Evolutionary conservation across 2,113 vertebrate species (phyloP), one percentile per base, ranked within the genome.

Genomic region (Lasiurus borealis): DNA sequence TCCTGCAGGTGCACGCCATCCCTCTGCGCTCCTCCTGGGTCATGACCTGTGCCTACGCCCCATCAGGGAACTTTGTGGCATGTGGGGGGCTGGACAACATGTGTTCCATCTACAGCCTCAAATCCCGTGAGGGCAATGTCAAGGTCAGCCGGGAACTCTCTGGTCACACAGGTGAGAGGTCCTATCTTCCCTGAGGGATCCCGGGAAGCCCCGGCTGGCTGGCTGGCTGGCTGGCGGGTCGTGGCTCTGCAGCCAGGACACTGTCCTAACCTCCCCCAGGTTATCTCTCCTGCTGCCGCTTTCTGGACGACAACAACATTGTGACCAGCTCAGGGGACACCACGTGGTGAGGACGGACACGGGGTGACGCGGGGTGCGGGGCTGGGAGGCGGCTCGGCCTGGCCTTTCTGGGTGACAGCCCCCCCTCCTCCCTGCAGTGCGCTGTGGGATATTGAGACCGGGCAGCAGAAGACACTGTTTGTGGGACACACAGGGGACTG

Each of bases 311-410:
- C 98, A 99, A 98, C 88, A 99, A 98, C 96, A 99, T 99, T 93
- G 99, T 99, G 98, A 99, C 99, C 96, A 99, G 99, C 98, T 99
- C 99, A 23, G 99, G 99, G 78, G 99, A 99, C 97, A 99, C 99
- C 96, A 99, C 99, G 0, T 99, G 99, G 99, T 99, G 97, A 99
- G 98, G 89, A 71, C 80, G 4, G 18, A 40, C 40, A 40, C 40
- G 3, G 40, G 40, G 40, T 40, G 40, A 27, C 0, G 0, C 59
- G n/a, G 25, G 71, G 86, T 27, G 69, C 29, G 2, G n/a, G 81
- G 36, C 27, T 29, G 11, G 57, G 50, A 40, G 48, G 44, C 4
- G 0, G 14, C 16, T 31, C 78, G 73, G 34, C 50, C 57, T 18
- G 64, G 75, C 54, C 64, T 85, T 52, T 21, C 16, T 57, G 31